Evolutionary conservation across 1,140 invertebrate species (phyloP), one percentile per base, ranked within the genome.

Genomic region (Druon quercuslanigerum): DNA sequence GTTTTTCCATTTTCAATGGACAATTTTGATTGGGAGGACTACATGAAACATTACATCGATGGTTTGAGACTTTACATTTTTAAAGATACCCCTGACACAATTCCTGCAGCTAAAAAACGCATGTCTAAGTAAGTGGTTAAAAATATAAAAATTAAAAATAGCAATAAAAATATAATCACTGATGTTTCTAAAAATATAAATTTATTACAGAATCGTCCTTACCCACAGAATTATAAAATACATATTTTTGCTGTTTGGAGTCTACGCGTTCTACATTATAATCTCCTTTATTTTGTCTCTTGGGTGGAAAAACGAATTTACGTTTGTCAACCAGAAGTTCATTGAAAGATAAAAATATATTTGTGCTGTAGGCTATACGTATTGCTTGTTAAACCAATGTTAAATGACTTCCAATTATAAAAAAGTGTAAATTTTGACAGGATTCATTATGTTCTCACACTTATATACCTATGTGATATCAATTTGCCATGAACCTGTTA

Each of bases 1-100:
- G 77, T 90, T 19, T 94, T 93, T 82, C 86, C 87, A 77, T 93
- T 93, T 79, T 92, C 93, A 17, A 89, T 94, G 80, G 79, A 88
- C 11, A 79, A 91, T 71, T 85, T 94, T 51, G 85, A 92, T 72
- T 94, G 93, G 93, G 80, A 84, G 8, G 80, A 88, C 17, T 93
- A 92, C 80, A 88, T 93, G 73, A 73, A 92, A 54, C 88, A 86
- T 17, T 93, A 92, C 78, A 88, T 92, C 12, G 73, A 84, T 14
- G 93, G 92, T 60, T 77, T 92, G 25, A 89, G 93, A 57, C 81
- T 89, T 56, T 92, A 91, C 79, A 81, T 93, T 12, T 90, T 94
- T 19, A 93, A 93, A 79, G 93, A 94, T 76, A 90, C 92, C 74
- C 87, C 87, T 0, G 79, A 83, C 12, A 92, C 87, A 20, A 79